Percentiles rank a stretch among this genome's conserved stretches.
Conservation (phyloP, 2,888 invertebrate genomes). For the Heliconius erato region DNA sequence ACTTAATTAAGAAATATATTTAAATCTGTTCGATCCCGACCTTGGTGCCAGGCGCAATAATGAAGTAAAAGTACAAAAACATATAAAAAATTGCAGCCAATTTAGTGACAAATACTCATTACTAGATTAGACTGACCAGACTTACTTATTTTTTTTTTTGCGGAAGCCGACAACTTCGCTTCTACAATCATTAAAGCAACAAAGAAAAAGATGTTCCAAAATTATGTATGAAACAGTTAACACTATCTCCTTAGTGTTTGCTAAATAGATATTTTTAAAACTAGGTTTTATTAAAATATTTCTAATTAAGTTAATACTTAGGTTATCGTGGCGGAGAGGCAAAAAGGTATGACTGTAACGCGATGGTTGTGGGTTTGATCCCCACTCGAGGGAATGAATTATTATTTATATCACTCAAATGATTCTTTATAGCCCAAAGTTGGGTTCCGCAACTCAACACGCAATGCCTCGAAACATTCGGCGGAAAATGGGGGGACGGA, state of each 20-base stretch:
- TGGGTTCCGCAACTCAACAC: too few relatives aligned
- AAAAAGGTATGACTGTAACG: too few relatives aligned
- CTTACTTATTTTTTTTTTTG: constrained; percentile 12
- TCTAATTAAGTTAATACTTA: neutral
- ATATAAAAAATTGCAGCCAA: neutral
- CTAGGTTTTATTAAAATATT: neutral
- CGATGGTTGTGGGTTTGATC: too few relatives aligned
- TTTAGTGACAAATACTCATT: neutral
- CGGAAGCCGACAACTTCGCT: constrained; percentile 12
- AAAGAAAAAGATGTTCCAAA: neutral
- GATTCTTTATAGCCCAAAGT: too few relatives aligned
- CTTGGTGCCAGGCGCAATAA: constrained; percentile 13
- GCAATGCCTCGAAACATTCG: too few relatives aligned
- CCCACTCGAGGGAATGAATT: too few relatives aligned
- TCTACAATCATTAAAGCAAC: neutral
- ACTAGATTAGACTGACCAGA: neutral
- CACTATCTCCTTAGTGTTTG: too few relatives aligned
- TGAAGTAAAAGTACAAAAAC: constrained; percentile 25
- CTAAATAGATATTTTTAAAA: too few relatives aligned
- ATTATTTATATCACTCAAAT: too few relatives aligned
- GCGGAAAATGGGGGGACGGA: too few relatives aligned
- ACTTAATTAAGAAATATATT: neutral
- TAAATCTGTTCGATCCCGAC: constrained; percentile 6
- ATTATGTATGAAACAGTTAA: neutral
- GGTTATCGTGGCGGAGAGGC: too few relatives aligned